A percentile compares a stretch with the other conserved stretches of the same genome.
phyloP scores from a whole-genome alignment of 2,113 vertebrate genomes.

The Mormoops blainvillei region DNA sequence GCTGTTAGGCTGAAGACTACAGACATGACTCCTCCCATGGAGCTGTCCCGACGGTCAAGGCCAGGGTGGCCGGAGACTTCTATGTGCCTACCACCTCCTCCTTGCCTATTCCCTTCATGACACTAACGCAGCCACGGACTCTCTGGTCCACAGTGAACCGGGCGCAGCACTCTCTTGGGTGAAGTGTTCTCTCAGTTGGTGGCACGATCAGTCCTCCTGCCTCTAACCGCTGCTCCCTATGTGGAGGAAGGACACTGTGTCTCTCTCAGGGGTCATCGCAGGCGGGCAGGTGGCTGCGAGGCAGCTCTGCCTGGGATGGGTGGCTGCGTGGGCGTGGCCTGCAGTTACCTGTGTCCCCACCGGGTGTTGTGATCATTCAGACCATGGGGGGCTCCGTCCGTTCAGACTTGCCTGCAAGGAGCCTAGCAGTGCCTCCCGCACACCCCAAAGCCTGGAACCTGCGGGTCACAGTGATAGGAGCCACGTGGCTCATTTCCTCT shows the following conservation, averaged over 20 bases:
- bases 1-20: not conserved
- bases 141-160: not conserved
- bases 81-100: not conserved
- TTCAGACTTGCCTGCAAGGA: not conserved
- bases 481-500: not conserved
- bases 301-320: conserved; percentile 18
- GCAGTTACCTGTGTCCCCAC: conserved; percentile 51
- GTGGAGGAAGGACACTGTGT: not conserved
- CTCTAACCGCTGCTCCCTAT: not conserved
- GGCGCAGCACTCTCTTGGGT: not conserved
- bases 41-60: not conserved
- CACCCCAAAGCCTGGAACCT: not conserved
- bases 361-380: conserved; percentile 49
- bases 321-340: conserved; percentile 63
- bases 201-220: not conserved
- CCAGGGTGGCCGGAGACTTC: not conserved
- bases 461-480: no score
- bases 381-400: not conserved
- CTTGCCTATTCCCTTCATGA: not conserved
- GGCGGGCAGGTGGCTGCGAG: conserved; percentile 12
- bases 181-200: not conserved
- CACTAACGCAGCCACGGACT: not conserved
- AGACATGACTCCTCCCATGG: not conserved
- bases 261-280: not conserved
- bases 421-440: not conserved